Conservation (phyloP, 2,113 vertebrate species). For the Phalacrocorax brasilianus region DNA sequence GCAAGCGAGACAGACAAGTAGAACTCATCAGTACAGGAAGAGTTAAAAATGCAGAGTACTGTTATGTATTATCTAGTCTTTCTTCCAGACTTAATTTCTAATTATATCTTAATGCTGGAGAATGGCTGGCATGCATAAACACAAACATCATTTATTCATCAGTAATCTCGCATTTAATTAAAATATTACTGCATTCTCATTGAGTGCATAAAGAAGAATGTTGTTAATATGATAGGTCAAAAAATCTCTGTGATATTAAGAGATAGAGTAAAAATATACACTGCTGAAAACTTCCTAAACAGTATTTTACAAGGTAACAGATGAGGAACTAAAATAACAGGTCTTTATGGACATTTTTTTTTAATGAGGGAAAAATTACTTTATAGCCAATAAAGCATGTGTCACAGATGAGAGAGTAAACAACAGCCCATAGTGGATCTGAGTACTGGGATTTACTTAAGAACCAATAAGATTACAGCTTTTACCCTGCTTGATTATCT, state of each 20-base stretch:
- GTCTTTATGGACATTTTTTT: neutral
- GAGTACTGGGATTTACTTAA: neutral
- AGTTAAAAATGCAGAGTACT: constrained; percentile 30
- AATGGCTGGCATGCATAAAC: neutral
- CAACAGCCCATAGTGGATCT: neutral
- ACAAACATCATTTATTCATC: constrained; percentile 54
- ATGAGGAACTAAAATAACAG: neutral
- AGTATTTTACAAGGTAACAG: neutral
- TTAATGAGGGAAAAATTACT: neutral
- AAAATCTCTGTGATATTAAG: neutral
- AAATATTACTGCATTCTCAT: constrained; percentile 5
- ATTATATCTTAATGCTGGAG: constrained; percentile 48
- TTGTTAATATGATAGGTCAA: constrained; percentile 14
- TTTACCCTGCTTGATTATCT: neutral
- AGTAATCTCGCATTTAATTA: constrained; percentile 51
- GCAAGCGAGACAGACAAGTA: neutral
- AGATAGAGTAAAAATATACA: neutral
- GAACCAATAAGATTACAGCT: rapidly evolving
- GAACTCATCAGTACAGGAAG: neutral
- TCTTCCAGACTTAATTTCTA: constrained; percentile 40
- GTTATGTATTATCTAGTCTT: neutral
- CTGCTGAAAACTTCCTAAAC: neutral
- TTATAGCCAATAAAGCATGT: neutral
- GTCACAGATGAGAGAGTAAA: neutral
- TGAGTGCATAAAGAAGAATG: neutral